phyloP scores from a whole-genome alignment of 2,113 vertebrate genomes.

The Addax nasomaculatus region DNA sequence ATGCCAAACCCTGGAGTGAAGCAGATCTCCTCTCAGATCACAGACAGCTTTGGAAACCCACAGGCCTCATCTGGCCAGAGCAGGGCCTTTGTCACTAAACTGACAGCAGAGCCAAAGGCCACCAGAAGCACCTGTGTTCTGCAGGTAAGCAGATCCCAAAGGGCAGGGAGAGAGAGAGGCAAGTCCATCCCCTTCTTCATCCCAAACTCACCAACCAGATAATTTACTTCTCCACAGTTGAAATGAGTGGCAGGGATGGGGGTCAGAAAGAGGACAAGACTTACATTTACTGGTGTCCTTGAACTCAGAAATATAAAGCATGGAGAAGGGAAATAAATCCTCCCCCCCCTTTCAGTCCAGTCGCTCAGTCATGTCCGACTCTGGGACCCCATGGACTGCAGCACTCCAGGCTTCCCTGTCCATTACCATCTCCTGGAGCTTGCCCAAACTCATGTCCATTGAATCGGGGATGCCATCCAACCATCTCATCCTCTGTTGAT shows the following conservation, averaged over 20 bases:
- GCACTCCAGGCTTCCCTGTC: background rate
- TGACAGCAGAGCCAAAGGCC: background rate
- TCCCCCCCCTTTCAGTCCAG: background rate
- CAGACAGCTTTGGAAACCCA: background rate
- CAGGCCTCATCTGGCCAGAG: background rate
- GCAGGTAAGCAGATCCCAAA: background rate
- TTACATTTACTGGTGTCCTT: background rate
- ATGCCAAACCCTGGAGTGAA: background rate
- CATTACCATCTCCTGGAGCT: background rate
- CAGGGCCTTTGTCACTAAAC: background rate
- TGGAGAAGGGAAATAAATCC: background rate
- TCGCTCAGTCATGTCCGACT: background rate
- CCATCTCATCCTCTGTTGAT: background rate
- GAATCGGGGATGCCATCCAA: background rate
- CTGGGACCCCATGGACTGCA: background rate
- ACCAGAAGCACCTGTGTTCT: background rate
- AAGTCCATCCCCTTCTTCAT: background rate
- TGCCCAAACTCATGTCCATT: background rate
- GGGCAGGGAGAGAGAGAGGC: background rate
- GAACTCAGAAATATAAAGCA: background rate
- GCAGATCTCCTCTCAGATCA: background rate
- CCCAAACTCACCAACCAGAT: background rate
- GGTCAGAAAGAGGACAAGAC: background rate
- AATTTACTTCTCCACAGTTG: background rate
- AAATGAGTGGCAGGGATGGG: background rate